Conservation (phyloP, 1,140 invertebrate species). For the Orussus abietinus region DNA sequence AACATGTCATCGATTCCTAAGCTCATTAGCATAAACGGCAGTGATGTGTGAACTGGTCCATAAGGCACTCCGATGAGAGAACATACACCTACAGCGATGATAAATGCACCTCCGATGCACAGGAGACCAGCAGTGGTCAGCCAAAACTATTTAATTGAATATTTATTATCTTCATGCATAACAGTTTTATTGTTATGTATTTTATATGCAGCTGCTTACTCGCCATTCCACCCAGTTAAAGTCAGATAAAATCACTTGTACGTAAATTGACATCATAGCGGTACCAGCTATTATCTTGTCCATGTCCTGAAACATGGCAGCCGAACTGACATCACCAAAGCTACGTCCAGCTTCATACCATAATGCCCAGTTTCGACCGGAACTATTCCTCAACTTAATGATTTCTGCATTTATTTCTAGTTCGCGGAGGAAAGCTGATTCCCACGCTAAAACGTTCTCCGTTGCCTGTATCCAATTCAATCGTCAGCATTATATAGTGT, state of each 20-base stretch:
- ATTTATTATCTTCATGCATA: too few species aligned
- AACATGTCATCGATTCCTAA: constrained; percentile 80
- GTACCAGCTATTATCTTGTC: constrained; percentile 67
- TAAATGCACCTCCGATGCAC: constrained; percentile 73
- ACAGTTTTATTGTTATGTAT: too few species aligned
- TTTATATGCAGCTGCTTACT: constrained; percentile 45
- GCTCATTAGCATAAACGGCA: constrained; percentile 79
- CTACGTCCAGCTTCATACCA: constrained; percentile 66
- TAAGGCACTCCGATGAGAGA: constrained; percentile 70
- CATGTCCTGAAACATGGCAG: constrained; percentile 69
- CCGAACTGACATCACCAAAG: constrained; percentile 68
- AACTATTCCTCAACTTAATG: constrained; percentile 17
- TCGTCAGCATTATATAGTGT: too few species aligned
- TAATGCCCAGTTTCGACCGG: constrained; percentile 41
- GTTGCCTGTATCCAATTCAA: constrained; percentile 49
- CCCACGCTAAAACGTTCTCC: constrained; percentile 62
- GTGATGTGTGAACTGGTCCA: constrained; percentile 75
- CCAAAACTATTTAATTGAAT: constrained; percentile 41
- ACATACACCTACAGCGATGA: constrained; percentile 68
- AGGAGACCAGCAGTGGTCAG: constrained; percentile 60
- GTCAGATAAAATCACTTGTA: constrained; percentile 69
- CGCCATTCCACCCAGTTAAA: constrained; percentile 72
- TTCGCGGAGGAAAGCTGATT: constrained; percentile 58
- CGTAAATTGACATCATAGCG: constrained; percentile 69
- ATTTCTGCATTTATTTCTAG: constrained; percentile 42